These are phyloP conservation scores for Syngnathus floridae DNA, from an alignment of 2,113 vertebrate species.

Conservation along the genomic window DNA sequence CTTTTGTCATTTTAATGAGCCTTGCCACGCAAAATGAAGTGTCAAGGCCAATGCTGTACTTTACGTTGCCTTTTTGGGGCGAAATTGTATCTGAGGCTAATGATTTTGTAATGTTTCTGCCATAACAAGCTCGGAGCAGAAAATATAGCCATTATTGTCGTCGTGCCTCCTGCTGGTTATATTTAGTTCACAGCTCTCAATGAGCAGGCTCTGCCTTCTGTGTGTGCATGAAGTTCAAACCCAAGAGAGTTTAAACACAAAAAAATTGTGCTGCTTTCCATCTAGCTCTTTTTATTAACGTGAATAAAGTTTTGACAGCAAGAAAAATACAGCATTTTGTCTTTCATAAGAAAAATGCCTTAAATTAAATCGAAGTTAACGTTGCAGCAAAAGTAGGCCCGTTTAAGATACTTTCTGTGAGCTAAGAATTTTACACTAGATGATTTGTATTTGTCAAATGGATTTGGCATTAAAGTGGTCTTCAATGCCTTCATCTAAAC, in stretches of 20 bases:
- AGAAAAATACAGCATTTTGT: not conserved
- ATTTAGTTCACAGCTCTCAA: not conserved
- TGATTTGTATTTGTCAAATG: not conserved
- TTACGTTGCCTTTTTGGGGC: not conserved
- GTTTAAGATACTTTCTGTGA: not conserved
- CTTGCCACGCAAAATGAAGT: conserved; percentile 4
- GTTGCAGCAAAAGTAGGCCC: not conserved
- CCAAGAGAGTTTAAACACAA: not conserved
- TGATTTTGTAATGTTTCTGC: conserved; percentile 2
- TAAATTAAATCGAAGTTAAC: not conserved
- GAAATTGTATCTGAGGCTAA: conserved; percentile 1
- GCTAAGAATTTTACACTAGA: not conserved
- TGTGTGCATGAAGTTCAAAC: not conserved
- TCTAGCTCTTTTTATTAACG: not conserved
- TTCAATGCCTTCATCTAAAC: no score
- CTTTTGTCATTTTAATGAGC: conserved; percentile 9
- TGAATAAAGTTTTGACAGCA: not conserved
- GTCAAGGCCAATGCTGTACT: conserved; percentile 5
- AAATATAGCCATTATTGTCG: conserved; percentile 1
- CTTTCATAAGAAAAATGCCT: not conserved
- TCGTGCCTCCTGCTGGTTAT: not conserved
- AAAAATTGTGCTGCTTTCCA: not conserved
- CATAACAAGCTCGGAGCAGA: not conserved
- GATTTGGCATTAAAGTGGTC: not conserved
- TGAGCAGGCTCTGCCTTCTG: not conserved